Percentiles rank a stretch among this genome's conserved stretches.
These are phyloP conservation scores for Daktulosphaira vitifoliae DNA, from an alignment of 1,140 invertebrate species.

Conservation along the genomic window DNA sequence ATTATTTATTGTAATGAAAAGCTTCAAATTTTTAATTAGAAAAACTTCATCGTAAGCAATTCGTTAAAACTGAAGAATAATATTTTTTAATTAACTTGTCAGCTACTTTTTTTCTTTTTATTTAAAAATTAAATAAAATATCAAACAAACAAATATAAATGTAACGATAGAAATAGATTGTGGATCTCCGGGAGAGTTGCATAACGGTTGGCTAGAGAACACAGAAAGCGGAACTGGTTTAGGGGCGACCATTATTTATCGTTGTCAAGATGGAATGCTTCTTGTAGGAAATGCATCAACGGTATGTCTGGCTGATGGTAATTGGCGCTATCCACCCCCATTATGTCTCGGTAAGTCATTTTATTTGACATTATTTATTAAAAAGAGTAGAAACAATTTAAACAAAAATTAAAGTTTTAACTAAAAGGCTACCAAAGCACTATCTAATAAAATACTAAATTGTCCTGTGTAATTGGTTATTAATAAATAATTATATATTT, in stretches of 20 bases:
- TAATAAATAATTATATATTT: no score
- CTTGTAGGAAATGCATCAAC: constrained; percentile 81
- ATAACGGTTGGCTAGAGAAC: constrained; percentile 94
- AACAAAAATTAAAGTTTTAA: no score
- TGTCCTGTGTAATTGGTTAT: no score
- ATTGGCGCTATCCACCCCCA: constrained; percentile 86
- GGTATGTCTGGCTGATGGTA: constrained; percentile 83
- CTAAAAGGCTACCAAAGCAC: no score
- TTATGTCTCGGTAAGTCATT: constrained; percentile 63
- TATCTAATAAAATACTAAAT: no score
- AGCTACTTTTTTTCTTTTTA: neutral
- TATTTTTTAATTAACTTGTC: neutral
- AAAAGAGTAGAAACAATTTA: no score
- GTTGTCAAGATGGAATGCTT: constrained; percentile 86
- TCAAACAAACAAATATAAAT: constrained; percentile 21
- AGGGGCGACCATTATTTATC: constrained; percentile 84
- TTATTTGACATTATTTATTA: neutral
- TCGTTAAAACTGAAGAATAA: no score
- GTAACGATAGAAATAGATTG: constrained; percentile 78
- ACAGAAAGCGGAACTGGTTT: constrained; percentile 78
- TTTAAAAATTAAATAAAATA: neutral
- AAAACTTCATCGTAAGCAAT: neutral
- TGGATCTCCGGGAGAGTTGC: constrained; percentile 75
- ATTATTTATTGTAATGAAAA: no score
- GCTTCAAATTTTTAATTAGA: no score